phyloP scores from a whole-genome alignment of 2,888 invertebrate genomes.

The Patella pellucida region DNA sequence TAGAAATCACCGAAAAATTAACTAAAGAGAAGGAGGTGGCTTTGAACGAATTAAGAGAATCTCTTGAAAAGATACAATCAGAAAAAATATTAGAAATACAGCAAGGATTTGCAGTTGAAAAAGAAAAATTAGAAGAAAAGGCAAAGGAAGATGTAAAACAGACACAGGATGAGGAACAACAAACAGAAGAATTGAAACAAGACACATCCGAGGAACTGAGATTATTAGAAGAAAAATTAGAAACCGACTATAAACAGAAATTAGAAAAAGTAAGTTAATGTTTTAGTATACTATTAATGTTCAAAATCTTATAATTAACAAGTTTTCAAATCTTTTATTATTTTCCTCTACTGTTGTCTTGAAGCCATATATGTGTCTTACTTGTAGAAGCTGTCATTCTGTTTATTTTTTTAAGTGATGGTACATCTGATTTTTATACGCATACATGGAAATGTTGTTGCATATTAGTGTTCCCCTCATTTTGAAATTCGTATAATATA shows the following conservation, averaged over 20 bases:
- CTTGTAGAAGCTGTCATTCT: too few species aligned
- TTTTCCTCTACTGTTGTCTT: too few species aligned
- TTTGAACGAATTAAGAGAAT: constrained; percentile 25
- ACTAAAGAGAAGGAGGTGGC: constrained; percentile 29
- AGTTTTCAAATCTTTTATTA: too few species aligned
- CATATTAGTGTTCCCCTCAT: too few species aligned
- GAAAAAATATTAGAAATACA: constrained; percentile 30
- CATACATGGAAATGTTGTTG: too few species aligned
- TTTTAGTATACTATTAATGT: too few species aligned
- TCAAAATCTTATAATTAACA: too few species aligned
- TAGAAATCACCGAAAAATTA: constrained; percentile 29
- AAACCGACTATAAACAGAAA: constrained; percentile 11
- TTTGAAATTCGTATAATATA: too few species aligned
- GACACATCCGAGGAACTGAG: constrained; percentile 19
- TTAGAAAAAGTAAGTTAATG: constrained; percentile 8
- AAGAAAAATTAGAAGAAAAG: constrained; percentile 23
- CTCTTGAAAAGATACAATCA: constrained; percentile 26
- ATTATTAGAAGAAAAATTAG: constrained; percentile 17
- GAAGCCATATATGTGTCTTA: too few species aligned
- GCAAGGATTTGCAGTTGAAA: constrained; percentile 34
- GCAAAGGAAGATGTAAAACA: constrained; percentile 20
- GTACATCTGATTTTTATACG: too few species aligned
- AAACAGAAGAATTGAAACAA: not conserved
- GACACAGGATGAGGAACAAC: not conserved
- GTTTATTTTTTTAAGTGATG: too few species aligned